Base-by-base conservation (phyloP, 64 coral and sea anemone genomes). In the Dendronephthya gigantea region DNA sequence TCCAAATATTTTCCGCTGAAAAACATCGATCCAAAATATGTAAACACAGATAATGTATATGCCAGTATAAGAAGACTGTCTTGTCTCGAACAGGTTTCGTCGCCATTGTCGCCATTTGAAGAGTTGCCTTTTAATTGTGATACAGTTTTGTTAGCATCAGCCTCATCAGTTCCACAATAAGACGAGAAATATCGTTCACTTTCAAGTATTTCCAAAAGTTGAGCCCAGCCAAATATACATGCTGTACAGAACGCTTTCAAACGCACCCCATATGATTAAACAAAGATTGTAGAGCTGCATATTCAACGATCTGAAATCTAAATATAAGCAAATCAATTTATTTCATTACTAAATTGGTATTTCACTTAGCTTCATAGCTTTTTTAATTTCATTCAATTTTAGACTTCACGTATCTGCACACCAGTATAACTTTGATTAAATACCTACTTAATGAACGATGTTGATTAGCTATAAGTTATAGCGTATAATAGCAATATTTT, bases 201-300 rank as follows among this genome's bases (percentile, higher is more conserved):
- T 79, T 79, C 72, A 19, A 79, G 72, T 36, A 79, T 39, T 15
- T 79, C 72, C 32, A 79, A 35, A 29, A 79, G 29, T 29, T 79
- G 72, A 79, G 72, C 72, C 72, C 72, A 79, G 17, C 72, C 72
- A 79, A 79, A 79, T 34, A 79, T 79, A 33, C 2, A 15, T 17
- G 9, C 9, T 0, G 72, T 79, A 36, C 32, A 34, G 72, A 34
- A 79, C 72, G 8, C 72, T 36, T 79, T 79, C 72, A 79, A 79
- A 13, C 9, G 9, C 29, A 35, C 72, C 9, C 72, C 72, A 79
- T 16, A 79, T 1, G 6, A 79, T 33, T 29, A 79, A 79, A 79
- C 2, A 9, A 39, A 6, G 19, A 17, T 79, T 17, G 29, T 79
- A 79, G 25, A 62, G 10, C 7, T 19, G 1, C 55, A 62, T 62